phyloP scores from a whole-genome alignment of 37 sponge, comb jelly and placozoan genomes.

The Halichondria panicea region DNA sequence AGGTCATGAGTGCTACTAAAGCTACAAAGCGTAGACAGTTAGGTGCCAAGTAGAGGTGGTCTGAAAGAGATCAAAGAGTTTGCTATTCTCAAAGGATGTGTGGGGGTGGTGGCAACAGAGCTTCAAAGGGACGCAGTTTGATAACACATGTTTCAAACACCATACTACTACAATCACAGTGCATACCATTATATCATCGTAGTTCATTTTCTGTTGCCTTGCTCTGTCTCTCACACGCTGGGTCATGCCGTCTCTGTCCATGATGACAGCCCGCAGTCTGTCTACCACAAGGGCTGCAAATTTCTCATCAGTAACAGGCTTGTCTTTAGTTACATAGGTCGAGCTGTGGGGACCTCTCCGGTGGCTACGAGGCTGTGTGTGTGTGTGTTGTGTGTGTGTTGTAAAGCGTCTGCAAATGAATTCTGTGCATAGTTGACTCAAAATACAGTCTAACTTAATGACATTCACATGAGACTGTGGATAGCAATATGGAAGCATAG shows the following conservation, averaged over 20 bases:
- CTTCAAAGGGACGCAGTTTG: too few relatives aligned
- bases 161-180: background rate
- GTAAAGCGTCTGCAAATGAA: background rate
- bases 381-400: too few relatives aligned
- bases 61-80: background rate
- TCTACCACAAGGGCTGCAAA: slow-evolving; percentile 52
- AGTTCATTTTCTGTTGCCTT: slow-evolving; percentile 27
- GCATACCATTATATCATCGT: slow-evolving; percentile 59
- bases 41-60: background rate
- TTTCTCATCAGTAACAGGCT: slow-evolving; percentile 32
- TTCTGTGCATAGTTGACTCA: background rate
- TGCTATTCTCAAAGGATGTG: too few relatives aligned
- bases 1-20: background rate
- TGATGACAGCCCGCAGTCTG: slow-evolving; percentile 51
- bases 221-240: slow-evolving; percentile 37
- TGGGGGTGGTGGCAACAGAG: too few relatives aligned
- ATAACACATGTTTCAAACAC: too few relatives aligned
- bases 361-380: too few relatives aligned
- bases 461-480: too few relatives aligned
- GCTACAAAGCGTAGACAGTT: background rate
- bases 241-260: slow-evolving; percentile 52
- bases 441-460: too few relatives aligned
- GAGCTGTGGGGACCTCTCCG: background rate
- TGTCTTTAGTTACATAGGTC: slow-evolving; percentile 4
- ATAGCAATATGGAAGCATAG: too few relatives aligned